phyloP scores from a whole-genome alignment of 2,113 vertebrate genomes.

The Nycticebus coucang region DNA sequence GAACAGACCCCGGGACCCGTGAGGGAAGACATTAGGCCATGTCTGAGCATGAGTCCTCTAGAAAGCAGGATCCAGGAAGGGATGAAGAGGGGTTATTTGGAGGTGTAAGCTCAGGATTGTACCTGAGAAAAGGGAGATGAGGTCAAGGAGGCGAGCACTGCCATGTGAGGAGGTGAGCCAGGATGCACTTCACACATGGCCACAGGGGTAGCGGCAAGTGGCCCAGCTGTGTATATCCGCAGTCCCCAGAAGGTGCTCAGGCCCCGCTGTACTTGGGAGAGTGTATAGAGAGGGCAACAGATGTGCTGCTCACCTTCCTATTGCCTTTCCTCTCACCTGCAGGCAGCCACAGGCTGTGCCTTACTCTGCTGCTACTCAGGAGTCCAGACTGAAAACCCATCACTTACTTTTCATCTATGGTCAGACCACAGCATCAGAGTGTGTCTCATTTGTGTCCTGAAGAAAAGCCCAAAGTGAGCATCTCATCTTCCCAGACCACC shows the following conservation, averaged over 20 bases:
- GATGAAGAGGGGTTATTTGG: background rate
- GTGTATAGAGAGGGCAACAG: background rate
- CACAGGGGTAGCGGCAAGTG: background rate
- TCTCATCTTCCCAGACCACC: background rate
- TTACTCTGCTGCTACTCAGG: too few species aligned
- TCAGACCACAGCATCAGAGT: too few species aligned
- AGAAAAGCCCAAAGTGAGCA: background rate
- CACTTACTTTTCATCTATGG: too few species aligned
- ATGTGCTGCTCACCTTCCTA: background rate
- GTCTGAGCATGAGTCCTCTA: background rate
- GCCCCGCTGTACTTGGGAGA: background rate
- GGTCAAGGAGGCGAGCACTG: background rate
- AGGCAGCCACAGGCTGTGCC: background rate
- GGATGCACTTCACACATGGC: background rate
- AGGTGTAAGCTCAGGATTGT: background rate
- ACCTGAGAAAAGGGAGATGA: background rate
- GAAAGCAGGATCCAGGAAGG: background rate
- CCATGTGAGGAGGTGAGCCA: background rate
- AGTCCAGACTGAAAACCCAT: background rate
- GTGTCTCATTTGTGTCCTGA: background rate
- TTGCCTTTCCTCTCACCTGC: too few species aligned
- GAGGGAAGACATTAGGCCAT: background rate
- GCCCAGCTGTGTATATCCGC: too few species aligned
- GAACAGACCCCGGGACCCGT: background rate
- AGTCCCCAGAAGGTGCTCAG: background rate